Evolutionary conservation across 2,888 invertebrate genomes (phyloP).

Genomic region (Amphipoea lucens): DNA sequence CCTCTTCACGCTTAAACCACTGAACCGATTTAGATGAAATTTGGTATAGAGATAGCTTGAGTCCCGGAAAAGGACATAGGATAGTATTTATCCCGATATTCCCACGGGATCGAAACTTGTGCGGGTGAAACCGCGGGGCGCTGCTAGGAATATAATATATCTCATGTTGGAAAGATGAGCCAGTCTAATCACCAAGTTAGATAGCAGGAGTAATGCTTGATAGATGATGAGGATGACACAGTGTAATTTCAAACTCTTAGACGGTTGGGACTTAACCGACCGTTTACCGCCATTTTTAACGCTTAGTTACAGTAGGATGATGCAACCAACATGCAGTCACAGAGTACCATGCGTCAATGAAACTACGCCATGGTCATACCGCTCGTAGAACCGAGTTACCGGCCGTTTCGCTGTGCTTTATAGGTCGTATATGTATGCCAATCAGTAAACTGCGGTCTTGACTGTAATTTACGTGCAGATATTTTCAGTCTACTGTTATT

Average conservation of each 20-base stretch:
- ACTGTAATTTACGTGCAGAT: conserved; percentile 50
- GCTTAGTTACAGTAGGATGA: background rate
- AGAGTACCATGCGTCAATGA: conserved; percentile 43
- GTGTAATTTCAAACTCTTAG: background rate
- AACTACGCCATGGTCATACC: conserved; percentile 49
- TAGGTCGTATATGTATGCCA: conserved; percentile 56
- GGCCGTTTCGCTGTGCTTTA: conserved; percentile 59
- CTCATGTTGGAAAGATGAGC: too few species aligned
- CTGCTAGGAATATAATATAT: too few species aligned
- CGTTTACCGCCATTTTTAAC: conserved; percentile 22
- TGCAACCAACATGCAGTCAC: conserved; percentile 33
- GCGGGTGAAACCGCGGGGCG: too few species aligned
- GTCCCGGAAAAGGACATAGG: too few species aligned
- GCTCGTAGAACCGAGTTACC: conserved; percentile 27
- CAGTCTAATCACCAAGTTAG: background rate
- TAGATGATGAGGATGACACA: background rate
- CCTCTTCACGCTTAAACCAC: too few species aligned
- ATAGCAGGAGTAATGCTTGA: background rate
- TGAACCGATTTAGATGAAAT: too few species aligned
- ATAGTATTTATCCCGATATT: too few species aligned
- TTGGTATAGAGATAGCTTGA: too few species aligned
- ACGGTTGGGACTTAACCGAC: background rate
- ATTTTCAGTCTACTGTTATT: conserved; percentile 45
- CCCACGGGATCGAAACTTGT: too few species aligned
- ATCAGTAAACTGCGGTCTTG: conserved; percentile 56